Base-by-base conservation (phyloP, 1,140 invertebrate species). In the Copidosoma floridanum region DNA sequence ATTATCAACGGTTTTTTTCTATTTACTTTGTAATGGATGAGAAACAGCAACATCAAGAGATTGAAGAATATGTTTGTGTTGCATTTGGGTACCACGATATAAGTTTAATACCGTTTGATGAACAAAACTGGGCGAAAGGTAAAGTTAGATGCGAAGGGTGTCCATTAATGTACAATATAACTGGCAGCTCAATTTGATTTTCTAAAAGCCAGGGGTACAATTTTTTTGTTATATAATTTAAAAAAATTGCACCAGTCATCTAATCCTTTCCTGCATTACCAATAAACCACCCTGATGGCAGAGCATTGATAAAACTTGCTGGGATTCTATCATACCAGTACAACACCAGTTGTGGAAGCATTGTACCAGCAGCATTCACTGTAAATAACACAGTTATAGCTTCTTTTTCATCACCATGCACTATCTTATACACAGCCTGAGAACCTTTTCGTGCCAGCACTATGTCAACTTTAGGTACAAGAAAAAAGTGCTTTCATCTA, bases 161-260 rank as follows among this genome's bases (percentile, higher is more conserved):
- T 1, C 75, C 75, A 70, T 80, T 77, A 3, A 80, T 35, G 70
- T 75, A 80, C n/a, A 80, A 66, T 16, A 74, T 50, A 20, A 75
- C 57, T 10, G 72, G 72, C 43, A 68, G 64, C 57, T 47, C 21
- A 29, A 69, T 68, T n/a, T 67, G 66, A 20, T 65, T 58, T 32
- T 68, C 18, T 35, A 26, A 64, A 69, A 68, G 21, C 68, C 71
- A 78, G 47, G 67, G 71, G 63, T 73, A 16, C 62, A 78, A 75
- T 18, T 70, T 63, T 66, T 75, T 71, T 26, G 66, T 57, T n/a
- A 78, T 60, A 61, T 74, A 79, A 62, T 78, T 72, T 62, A 70
- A 79, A 67, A 78, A 80, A 29, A 58, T 38, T 66, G 65, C 65
- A 32, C 41, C 68, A 47, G 44, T 77, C 76, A 77, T 78, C 77